Percentiles rank a stretch among this genome's conserved stretches.
phyloP scores from a whole-genome alignment of 2,888 invertebrate genomes.

The Sphinx pinastri region DNA sequence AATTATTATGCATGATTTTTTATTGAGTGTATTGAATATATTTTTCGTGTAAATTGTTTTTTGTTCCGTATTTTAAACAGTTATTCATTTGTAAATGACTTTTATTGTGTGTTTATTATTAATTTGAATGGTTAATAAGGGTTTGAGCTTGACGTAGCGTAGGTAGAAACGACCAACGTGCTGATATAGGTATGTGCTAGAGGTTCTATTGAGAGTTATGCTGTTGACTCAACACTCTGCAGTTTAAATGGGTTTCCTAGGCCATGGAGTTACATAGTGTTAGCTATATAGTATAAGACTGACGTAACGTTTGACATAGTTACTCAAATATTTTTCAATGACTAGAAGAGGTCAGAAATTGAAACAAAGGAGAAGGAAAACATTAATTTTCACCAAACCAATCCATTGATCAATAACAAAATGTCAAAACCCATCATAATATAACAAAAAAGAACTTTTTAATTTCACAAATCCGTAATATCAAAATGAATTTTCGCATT shows the following conservation, averaged over 20 bases:
- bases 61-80: constrained; percentile 14
- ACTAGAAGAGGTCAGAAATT: no score
- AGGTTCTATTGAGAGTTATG: no score
- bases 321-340: no score
- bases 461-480: constrained; percentile 4
- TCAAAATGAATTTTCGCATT: constrained; percentile 17
- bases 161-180: no score
- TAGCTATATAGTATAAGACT: no score
- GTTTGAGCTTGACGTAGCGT: no score
- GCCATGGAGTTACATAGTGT: no score
- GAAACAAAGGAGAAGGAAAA: neutral
- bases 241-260: no score
- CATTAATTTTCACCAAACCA: neutral
- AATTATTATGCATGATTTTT: constrained; percentile 47
- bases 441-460: constrained; percentile 9
- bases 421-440: constrained; percentile 6
- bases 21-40: constrained; percentile 41
- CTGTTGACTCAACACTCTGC: no score
- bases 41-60: constrained; percentile 25
- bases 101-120: constrained; percentile 1
- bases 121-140: neutral
- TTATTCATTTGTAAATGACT: neutral
- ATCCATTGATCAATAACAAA: neutral
- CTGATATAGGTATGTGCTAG: no score
- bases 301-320: no score